These are phyloP conservation scores for Plagiodera versicolora DNA, from an alignment of 2,888 invertebrate species.

Conservation along the genomic window DNA sequence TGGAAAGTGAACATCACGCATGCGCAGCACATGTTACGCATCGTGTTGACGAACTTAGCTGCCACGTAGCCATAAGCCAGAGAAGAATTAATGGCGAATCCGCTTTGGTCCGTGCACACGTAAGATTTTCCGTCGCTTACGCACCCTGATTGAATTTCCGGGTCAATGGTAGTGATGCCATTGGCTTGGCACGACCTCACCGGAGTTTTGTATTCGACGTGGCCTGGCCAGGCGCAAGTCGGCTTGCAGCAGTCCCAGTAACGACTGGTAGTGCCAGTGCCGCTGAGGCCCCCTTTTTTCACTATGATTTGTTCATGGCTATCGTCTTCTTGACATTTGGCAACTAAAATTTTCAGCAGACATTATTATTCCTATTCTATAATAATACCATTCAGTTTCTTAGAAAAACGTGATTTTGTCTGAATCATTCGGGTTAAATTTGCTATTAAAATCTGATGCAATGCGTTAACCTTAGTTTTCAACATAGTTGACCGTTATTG, in stretches of 20 bases:
- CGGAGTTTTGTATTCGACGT: conserved; percentile 20
- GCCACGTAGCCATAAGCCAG: conserved; percentile 35
- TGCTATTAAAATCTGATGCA: no score
- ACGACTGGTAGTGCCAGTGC: conserved; percentile 27
- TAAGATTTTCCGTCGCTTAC: conserved; percentile 15
- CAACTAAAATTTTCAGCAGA: no score
- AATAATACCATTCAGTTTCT: no score
- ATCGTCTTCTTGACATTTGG: background rate
- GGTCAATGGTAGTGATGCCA: conserved; percentile 25
- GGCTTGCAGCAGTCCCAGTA: conserved; percentile 39
- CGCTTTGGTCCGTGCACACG: conserved; percentile 30
- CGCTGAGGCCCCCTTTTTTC: conserved; percentile 25
- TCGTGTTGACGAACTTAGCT: conserved; percentile 27
- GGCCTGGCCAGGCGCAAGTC: conserved; percentile 32
- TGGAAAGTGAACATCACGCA: conserved; percentile 31
- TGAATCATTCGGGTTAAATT: no score
- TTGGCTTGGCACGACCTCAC: conserved; percentile 27
- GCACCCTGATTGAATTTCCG: conserved; percentile 30
- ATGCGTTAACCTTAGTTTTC: no score
- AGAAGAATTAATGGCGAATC: conserved; percentile 27
- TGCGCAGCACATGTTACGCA: conserved; percentile 35
- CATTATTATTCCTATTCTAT: no score
- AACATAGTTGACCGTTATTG: no score
- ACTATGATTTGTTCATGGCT: conserved; percentile 20
- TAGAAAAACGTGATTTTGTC: no score